Percentiles rank a stretch among this genome's conserved stretches.
Conservation (phyloP, 2,888 invertebrate species). For the Caenorhabditis sinica region DNA sequence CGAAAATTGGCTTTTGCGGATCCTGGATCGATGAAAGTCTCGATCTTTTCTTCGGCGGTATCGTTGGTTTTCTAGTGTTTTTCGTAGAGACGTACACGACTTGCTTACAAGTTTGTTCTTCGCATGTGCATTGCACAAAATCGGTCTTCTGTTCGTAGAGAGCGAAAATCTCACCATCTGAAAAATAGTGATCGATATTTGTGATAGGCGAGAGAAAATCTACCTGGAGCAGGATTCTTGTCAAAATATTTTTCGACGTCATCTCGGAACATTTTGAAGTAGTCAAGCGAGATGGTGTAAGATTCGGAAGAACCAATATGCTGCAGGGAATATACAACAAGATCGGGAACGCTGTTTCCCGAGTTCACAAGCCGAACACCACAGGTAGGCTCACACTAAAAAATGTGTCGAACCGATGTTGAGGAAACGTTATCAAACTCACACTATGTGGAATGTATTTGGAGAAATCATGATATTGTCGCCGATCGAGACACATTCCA, state of each 20-base stretch:
- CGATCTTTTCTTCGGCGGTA: conserved; percentile 5
- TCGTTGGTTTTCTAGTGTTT: background rate
- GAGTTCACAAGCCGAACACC: conserved; percentile 36
- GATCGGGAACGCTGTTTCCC: conserved; percentile 20
- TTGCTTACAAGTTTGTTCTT: background rate
- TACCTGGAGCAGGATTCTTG: background rate
- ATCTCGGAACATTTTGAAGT: conserved; percentile 20
- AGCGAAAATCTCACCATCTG: conserved; percentile 17
- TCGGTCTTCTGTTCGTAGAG: conserved; percentile 14
- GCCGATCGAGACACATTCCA: conserved; percentile 35
- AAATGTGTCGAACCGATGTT: background rate
- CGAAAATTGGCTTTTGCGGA: background rate
- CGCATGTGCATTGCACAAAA: conserved; percentile 34
- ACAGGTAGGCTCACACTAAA: conserved; percentile 37
- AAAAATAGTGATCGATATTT: background rate
- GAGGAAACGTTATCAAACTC: background rate
- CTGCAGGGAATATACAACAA: conserved; percentile 22
- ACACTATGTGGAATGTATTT: conserved; percentile 42
- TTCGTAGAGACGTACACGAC: conserved; percentile 7
- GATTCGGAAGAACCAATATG: background rate
- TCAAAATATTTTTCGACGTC: conserved; percentile 5
- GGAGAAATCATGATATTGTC: conserved; percentile 40
- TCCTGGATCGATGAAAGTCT: background rate
- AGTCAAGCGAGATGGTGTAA: conserved; percentile 8
- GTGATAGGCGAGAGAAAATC: background rate